phyloP scores from a whole-genome alignment of 2,113 vertebrate genomes.

The Tachuris rubrigastra region DNA sequence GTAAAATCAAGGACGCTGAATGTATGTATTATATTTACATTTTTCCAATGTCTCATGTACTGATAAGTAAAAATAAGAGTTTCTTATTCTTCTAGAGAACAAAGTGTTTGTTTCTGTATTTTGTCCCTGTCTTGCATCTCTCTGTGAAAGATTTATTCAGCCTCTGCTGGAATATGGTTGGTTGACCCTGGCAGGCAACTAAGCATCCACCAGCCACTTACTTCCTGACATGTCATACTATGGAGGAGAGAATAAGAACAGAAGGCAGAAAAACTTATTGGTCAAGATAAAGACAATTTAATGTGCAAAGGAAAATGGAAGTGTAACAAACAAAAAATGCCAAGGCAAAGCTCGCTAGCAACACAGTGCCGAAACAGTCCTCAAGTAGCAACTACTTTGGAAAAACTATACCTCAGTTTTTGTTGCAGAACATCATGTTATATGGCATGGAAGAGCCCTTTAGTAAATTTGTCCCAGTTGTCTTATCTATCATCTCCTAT shows the following conservation, averaged over 20 bases:
- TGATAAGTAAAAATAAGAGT: background rate
- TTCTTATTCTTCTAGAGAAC: background rate
- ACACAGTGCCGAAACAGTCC: background rate
- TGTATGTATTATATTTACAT: background rate
- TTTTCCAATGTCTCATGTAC: background rate
- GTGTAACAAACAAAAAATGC: background rate
- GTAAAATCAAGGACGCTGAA: background rate
- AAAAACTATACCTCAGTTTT: background rate
- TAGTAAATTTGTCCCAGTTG: background rate
- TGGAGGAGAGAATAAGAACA: background rate
- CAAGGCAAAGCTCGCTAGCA: background rate
- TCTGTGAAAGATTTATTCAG: background rate
- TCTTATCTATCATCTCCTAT: background rate
- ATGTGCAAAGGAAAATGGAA: accelerated
- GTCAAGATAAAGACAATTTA: background rate
- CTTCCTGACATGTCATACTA: background rate
- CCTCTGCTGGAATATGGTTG: background rate
- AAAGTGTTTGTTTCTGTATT: background rate
- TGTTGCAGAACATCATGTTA: background rate
- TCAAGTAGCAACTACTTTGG: background rate
- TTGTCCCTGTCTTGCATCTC: background rate
- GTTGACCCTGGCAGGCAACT: background rate
- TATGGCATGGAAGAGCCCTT: background rate
- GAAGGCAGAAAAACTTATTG: background rate
- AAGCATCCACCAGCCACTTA: background rate